Conservation (phyloP, 2,797 vertebrate species). For the Okamejei kenojei region DNA sequence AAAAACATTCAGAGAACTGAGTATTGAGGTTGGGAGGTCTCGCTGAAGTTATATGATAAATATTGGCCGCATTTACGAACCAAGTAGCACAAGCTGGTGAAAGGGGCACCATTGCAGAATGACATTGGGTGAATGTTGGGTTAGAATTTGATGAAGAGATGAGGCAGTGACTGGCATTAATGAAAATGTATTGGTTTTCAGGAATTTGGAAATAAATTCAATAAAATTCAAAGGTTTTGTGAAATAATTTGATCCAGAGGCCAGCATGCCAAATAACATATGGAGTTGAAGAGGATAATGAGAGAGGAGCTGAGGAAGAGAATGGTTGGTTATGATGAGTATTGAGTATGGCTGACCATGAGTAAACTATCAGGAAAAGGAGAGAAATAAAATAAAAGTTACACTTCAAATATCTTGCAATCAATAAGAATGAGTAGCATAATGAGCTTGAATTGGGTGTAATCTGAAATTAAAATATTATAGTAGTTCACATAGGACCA, state of each 20-base stretch:
- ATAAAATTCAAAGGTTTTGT: too few relatives aligned
- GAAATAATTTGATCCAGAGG: background rate
- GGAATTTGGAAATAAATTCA: too few relatives aligned
- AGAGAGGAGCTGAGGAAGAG: background rate
- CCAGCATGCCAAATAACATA: background rate
- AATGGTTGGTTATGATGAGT: background rate
- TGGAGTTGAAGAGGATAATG: background rate
- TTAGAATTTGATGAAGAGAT: background rate
- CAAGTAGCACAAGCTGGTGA: background rate
- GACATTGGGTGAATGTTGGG: background rate
- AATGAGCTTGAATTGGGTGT: background rate
- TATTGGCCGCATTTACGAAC: background rate
- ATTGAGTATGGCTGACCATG: background rate
- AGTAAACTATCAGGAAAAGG: background rate
- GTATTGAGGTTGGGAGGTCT: too few relatives aligned
- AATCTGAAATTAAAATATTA: background rate
- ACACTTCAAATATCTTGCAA: background rate
- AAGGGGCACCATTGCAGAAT: background rate
- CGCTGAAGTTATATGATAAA: too few relatives aligned
- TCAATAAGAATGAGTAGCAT: background rate
- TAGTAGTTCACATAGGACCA: background rate
- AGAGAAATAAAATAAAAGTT: background rate
- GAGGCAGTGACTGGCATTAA: too few relatives aligned
- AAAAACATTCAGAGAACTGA: too few relatives aligned
- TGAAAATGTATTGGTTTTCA: background rate